phyloP scores from a whole-genome alignment of 2,888 invertebrate species.

The Eristalinus sepulchralis region DNA sequence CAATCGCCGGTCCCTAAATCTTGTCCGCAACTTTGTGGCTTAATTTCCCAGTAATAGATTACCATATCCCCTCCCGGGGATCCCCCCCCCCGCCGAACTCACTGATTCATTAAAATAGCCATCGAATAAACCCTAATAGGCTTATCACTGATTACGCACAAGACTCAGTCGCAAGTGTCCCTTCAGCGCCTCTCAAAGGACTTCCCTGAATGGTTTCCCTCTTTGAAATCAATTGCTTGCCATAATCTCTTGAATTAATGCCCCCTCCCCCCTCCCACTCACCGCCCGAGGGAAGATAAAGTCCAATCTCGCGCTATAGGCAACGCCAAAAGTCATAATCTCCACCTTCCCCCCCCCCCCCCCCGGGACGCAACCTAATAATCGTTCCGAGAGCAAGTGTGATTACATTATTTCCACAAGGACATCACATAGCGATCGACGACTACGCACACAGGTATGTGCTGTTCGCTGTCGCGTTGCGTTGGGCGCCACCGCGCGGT shows the following conservation, averaged over 20 bases:
- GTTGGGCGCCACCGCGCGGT: not conserved
- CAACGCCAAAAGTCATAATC: not conserved
- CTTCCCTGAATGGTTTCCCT: not conserved
- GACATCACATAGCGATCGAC: not conserved
- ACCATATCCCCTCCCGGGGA: no score
- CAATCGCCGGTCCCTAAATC: not conserved
- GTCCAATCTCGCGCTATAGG: not conserved
- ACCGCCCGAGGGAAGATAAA: not conserved
- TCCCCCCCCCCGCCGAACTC: not conserved
- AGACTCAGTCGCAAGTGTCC: not conserved
- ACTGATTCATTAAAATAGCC: not conserved
- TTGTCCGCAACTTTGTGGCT: not conserved
- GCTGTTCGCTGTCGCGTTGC: not conserved
- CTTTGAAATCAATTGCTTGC: not conserved
- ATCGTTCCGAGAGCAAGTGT: conserved; percentile 5
- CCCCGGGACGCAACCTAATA: conserved; percentile 16
- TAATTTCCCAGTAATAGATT: not conserved
- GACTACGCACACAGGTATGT: conserved; percentile 1
- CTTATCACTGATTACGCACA: not conserved
- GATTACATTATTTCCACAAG: conserved; percentile 38
- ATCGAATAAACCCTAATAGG: not conserved
- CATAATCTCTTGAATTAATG: not conserved
- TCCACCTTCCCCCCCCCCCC: not conserved
- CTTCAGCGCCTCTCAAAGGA: not conserved
- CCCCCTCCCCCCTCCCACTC: not conserved